Percentiles rank a stretch among this genome's conserved stretches.
Evolutionary conservation across 2,888 invertebrate genomes (phyloP).

Genomic region (Lasioglossum vierecki): DNA sequence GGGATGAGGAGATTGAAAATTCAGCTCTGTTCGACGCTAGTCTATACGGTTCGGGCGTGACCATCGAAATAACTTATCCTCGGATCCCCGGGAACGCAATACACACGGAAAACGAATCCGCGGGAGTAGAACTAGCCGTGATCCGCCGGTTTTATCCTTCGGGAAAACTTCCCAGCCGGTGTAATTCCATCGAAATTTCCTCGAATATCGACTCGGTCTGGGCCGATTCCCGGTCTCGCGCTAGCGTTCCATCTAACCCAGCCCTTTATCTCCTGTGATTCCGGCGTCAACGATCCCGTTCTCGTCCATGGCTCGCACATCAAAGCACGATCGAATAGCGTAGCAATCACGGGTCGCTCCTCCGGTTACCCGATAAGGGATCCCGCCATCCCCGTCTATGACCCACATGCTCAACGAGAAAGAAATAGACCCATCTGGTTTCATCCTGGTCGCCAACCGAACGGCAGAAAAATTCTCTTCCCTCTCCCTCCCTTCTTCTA

Average conservation of each 20-base stretch:
- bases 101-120: slow-evolving; percentile 4
- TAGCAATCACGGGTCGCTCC: slow-evolving; percentile 41
- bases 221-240: background rate
- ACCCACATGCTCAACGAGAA: slow-evolving; percentile 59
- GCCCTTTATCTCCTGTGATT: slow-evolving; percentile 10
- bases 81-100: background rate
- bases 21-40: background rate
- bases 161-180: background rate
- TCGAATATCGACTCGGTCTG: slow-evolving; percentile 7
- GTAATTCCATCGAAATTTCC: slow-evolving; percentile 29
- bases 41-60: background rate
- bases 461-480: background rate
- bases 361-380: slow-evolving; percentile 51
- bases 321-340: slow-evolving; percentile 45
- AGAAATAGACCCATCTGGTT: slow-evolving; percentile 57
- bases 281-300: slow-evolving; percentile 5
- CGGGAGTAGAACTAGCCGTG: background rate
- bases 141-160: background rate
- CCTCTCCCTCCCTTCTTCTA: background rate
- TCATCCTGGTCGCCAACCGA: slow-evolving; percentile 18
- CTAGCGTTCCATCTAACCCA: background rate
- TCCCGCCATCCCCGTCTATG: slow-evolving; percentile 33
- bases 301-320: slow-evolving; percentile 24
- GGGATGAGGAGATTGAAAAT: background rate
- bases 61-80: slow-evolving; percentile 5